A percentile compares a stretch with the other conserved stretches of the same genome.
phyloP scores from a whole-genome alignment of 1,140 invertebrate species.

The Drosophila watanabei region DNA sequence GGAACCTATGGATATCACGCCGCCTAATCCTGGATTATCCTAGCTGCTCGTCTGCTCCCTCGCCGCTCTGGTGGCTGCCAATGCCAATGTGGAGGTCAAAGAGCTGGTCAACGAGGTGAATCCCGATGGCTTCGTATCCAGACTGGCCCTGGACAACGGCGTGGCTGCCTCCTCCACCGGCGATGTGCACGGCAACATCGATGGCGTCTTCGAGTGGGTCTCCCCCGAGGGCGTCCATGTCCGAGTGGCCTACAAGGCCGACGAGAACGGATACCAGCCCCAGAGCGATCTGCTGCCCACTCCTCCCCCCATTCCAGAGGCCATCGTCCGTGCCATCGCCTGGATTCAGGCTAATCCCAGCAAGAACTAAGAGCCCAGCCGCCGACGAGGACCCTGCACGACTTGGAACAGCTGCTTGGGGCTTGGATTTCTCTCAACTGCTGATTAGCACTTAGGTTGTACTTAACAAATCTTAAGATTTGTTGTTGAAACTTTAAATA shows the following conservation, averaged over 20 bases:
- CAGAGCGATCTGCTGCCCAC: constrained; percentile 85
- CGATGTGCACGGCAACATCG: constrained; percentile 70
- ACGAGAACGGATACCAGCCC: constrained; percentile 88
- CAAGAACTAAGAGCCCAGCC: constrained; percentile 21
- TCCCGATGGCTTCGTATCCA: constrained; percentile 84
- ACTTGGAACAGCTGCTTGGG: constrained; percentile 13
- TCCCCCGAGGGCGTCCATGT: constrained; percentile 85
- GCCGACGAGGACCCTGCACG: not conserved
- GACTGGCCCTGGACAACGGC: constrained; percentile 87
- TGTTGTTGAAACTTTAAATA: constrained; percentile 23
- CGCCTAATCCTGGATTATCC: constrained; percentile 15
- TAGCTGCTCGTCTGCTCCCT: constrained; percentile 51
- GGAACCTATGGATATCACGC: constrained; percentile 9
- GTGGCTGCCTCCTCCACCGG: constrained; percentile 87
- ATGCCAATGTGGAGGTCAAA: constrained; percentile 62
- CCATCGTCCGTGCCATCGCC: constrained; percentile 74
- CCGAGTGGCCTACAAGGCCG: constrained; percentile 87
- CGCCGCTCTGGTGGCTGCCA: constrained; percentile 45
- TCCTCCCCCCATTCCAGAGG: constrained; percentile 65
- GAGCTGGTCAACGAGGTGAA: constrained; percentile 63
- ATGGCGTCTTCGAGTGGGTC: constrained; percentile 67
- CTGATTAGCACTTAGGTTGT: constrained; percentile 15
- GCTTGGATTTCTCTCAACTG: not conserved
- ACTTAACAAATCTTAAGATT: not conserved
- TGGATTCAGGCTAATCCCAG: constrained; percentile 85